These are phyloP conservation scores for Miichthys miiuy DNA, from an alignment of 2,797 vertebrate genomes.

Conservation along the genomic window DNA sequence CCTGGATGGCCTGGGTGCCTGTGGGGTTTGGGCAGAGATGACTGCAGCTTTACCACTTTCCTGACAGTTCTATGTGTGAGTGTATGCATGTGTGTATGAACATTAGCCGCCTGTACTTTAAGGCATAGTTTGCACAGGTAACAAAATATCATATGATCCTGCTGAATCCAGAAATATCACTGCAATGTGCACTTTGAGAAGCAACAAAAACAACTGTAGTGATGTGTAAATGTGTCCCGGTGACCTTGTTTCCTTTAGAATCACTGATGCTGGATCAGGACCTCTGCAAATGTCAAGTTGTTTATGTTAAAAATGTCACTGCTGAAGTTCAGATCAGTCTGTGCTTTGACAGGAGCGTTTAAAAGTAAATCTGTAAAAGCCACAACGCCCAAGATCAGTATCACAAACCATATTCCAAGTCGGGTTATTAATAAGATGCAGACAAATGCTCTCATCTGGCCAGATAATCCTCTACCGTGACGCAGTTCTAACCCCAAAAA, in stretches of 20 bases:
- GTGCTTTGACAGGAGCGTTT: not conserved
- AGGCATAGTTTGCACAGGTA: not conserved
- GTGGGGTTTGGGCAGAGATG: constrained; percentile 29
- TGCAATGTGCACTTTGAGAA: not conserved
- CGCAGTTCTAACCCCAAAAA: constrained; percentile 21
- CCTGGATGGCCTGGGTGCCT: constrained; percentile 55
- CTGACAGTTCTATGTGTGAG: constrained; percentile 7
- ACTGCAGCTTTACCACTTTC: constrained; percentile 36
- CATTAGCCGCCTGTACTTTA: not conserved
- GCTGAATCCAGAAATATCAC: constrained; percentile 4
- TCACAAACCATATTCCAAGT: not conserved
- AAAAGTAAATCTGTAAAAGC: constrained; percentile 30
- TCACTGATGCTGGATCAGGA: constrained; percentile 1
- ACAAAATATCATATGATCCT: not conserved
- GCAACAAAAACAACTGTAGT: not conserved
- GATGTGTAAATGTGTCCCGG: not conserved
- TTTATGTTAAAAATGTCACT: constrained; percentile 36
- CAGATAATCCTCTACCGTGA: not conserved
- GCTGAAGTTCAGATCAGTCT: constrained; percentile 20
- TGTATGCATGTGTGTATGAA: not conserved
- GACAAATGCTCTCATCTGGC: not conserved
- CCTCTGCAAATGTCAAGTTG: constrained; percentile 15
- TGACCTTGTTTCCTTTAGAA: not conserved
- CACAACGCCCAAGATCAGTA: constrained; percentile 11
- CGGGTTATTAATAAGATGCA: not conserved